Conservation (phyloP, 2,113 vertebrate genomes). For the Archilochus colubris region DNA sequence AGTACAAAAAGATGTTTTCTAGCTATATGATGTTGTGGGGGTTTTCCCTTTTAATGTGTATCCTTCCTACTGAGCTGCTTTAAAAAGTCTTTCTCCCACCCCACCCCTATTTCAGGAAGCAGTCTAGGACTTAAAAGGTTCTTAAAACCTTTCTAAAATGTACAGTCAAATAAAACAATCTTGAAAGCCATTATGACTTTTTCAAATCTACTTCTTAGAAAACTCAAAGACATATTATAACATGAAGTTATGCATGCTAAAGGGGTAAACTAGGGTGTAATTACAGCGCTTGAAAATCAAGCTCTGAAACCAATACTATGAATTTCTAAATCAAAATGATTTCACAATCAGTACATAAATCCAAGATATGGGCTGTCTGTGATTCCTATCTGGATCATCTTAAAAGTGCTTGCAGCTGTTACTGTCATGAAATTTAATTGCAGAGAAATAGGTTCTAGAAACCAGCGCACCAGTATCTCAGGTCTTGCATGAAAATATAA, state of each 20-base stretch:
- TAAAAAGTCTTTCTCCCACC: background rate
- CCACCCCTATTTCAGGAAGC: background rate
- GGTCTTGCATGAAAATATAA: background rate
- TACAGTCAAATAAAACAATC: background rate
- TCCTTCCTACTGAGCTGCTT: background rate
- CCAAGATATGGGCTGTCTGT: background rate
- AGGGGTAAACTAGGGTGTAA: background rate
- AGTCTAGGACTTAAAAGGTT: background rate
- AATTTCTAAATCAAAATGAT: background rate
- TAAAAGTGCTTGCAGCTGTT: background rate
- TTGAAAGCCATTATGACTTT: background rate
- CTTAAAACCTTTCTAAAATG: background rate
- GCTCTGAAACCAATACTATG: background rate
- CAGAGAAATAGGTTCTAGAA: background rate
- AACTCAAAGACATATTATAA: background rate
- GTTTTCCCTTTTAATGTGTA: background rate
- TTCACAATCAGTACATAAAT: background rate
- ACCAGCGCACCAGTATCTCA: background rate
- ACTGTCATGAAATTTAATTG: background rate
- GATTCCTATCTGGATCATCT: background rate
- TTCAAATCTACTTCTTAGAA: background rate
- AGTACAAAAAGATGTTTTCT: background rate
- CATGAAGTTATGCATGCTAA: background rate
- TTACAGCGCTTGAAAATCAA: background rate
- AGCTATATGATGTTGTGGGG: background rate